Evolutionary conservation across 2,113 vertebrate genomes (phyloP).

Genomic region (Boulengeromyrus knoepffleri): DNA sequence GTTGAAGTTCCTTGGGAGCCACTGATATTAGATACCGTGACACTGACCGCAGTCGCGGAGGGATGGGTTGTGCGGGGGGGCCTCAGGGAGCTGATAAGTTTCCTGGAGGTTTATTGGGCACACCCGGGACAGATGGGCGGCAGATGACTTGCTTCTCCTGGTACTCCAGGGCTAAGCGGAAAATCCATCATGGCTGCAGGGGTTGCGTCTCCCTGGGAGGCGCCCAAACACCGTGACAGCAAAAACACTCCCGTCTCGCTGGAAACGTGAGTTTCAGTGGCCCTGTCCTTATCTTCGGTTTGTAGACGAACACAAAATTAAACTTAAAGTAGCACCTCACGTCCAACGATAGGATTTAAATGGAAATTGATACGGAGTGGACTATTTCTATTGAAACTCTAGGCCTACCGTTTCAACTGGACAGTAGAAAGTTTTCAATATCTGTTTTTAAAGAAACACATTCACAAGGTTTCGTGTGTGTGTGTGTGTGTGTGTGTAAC

Average conservation of each 20-base stretch:
- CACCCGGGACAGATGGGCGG: conserved; percentile 13
- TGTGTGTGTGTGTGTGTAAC: not conserved
- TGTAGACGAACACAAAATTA: not conserved
- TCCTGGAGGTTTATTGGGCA: conserved; percentile 12
- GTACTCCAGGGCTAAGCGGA: not conserved
- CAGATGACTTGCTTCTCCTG: conserved; percentile 6
- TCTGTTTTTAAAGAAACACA: not conserved
- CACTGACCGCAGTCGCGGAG: conserved; percentile 15
- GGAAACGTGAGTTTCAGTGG: not conserved
- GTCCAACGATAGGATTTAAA: not conserved
- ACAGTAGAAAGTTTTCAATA: not conserved
- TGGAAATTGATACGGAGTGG: not conserved
- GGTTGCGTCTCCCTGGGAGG: not conserved
- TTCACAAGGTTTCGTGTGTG: not conserved
- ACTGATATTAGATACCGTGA: conserved; percentile 49
- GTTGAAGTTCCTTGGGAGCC: conserved; percentile 45
- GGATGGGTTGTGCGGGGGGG: conserved; percentile 48
- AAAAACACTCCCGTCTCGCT: not conserved
- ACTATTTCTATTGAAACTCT: not conserved
- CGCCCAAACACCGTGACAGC: not conserved
- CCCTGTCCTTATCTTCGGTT: not conserved
- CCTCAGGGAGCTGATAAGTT: conserved; percentile 43
- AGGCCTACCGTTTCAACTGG: not conserved
- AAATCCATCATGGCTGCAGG: conserved; percentile 7
- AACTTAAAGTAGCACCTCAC: not conserved